Percentiles rank a stretch among this genome's conserved stretches.
Conservation (phyloP, 2,113 vertebrate species). For the Thymallus thymallus region DNA sequence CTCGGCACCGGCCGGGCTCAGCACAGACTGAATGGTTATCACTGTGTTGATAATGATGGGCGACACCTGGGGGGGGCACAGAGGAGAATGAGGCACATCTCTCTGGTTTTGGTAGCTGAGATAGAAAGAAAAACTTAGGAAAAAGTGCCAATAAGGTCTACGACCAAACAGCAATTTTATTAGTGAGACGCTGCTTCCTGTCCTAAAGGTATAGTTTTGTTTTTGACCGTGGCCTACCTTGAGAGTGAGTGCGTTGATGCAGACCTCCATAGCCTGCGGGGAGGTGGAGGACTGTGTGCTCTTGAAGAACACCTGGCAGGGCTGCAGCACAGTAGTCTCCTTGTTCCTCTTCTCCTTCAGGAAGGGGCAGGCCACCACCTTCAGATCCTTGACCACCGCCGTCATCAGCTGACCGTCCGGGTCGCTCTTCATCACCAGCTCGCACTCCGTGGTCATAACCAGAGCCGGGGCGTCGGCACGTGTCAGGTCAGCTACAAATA, state of each 20-base stretch:
- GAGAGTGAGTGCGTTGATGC: slow-evolving; percentile 83
- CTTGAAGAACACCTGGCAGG: slow-evolving; percentile 88
- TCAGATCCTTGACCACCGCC: slow-evolving; percentile 84
- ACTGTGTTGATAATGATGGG: slow-evolving; percentile 98
- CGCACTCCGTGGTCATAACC: slow-evolving; percentile 90
- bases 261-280: slow-evolving; percentile 84
- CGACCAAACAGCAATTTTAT: not conserved
- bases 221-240: slow-evolving; percentile 72
- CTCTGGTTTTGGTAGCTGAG: no score
- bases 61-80: slow-evolving; percentile 82
- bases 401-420: slow-evolving; percentile 77
- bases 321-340: slow-evolving; percentile 88
- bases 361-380: slow-evolving; percentile 91
- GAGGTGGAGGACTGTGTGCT: slow-evolving; percentile 69
- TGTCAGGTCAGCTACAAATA: slow-evolving; percentile 95
- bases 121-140: not conserved
- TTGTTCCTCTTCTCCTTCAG: slow-evolving; percentile 81
- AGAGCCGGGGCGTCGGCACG: slow-evolving; percentile 87
- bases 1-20: slow-evolving; percentile 82
- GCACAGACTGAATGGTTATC: slow-evolving; percentile 90
- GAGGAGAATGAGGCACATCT: not conserved
- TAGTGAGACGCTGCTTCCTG: not conserved
- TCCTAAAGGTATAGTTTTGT: not conserved
- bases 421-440: slow-evolving; percentile 79
- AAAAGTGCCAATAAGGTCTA: no score